phyloP scores from a whole-genome alignment of 2,797 vertebrate genomes.

The Aselliscus stoliczkanus region DNA sequence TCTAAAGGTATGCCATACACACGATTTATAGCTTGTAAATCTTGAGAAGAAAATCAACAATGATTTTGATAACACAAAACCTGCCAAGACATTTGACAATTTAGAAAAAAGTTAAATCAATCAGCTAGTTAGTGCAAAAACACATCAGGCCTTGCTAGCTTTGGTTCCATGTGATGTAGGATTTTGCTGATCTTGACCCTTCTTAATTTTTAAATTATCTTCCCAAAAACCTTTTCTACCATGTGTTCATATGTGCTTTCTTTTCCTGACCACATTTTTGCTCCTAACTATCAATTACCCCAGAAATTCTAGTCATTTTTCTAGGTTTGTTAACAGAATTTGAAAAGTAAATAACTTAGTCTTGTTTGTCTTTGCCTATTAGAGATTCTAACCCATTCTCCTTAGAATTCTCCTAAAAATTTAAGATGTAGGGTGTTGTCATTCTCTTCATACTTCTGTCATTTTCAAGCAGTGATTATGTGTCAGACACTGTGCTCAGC shows the following conservation, averaged over 20 bases:
- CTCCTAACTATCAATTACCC: not conserved
- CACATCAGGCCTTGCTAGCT: not conserved
- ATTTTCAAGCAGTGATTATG: not conserved
- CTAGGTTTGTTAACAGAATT: conserved; percentile 21
- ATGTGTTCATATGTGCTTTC: not conserved
- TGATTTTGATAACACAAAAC: conserved; percentile 53
- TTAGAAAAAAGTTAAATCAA: not conserved
- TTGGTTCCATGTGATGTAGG: not conserved
- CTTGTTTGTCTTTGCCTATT: not conserved
- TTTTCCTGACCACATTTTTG: conserved; percentile 33
- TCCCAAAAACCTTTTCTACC: conserved; percentile 4
- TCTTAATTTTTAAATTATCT: conserved; percentile 10
- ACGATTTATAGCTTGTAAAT: not conserved
- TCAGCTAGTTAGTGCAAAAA: not conserved
- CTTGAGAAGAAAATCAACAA: conserved; percentile 57
- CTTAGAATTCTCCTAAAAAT: not conserved
- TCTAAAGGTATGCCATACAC: not conserved
- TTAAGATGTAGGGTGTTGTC: not conserved
- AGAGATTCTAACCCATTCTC: not conserved
- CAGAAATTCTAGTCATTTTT: conserved; percentile 18
- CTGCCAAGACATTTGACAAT: conserved; percentile 22
- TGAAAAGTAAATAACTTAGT: conserved; percentile 10
- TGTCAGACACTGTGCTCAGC: not conserved
- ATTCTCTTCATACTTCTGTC: not conserved
- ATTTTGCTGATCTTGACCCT: not conserved